phyloP scores from a whole-genome alignment of 2,113 vertebrate genomes.

The Maccullochella peelii region DNA sequence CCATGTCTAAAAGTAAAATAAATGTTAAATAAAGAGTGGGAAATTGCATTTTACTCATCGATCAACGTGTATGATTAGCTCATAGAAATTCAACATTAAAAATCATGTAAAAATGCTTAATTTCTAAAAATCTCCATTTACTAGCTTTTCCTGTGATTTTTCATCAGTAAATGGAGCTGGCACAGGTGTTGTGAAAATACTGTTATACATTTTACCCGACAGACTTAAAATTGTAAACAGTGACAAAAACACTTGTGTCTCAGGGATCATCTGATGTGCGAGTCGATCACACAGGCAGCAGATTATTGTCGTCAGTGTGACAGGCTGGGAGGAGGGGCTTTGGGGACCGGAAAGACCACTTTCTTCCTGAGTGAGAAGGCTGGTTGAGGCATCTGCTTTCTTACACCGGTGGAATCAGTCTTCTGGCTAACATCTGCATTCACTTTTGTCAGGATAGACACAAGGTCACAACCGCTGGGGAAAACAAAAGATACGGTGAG shows the following conservation, averaged over 20 bases:
- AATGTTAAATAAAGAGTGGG: background rate
- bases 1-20: background rate
- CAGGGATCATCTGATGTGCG: background rate
- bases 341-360: slow-evolving; percentile 86
- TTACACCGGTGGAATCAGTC: rapidly evolving
- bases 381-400: slow-evolving; percentile 92
- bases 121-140: no score
- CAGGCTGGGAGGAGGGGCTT: slow-evolving; percentile 23
- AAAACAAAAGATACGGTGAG: slow-evolving; percentile 5
- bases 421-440: slow-evolving; percentile 88
- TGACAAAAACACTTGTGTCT: background rate
- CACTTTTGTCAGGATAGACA: slow-evolving; percentile 91
- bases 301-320: background rate
- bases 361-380: slow-evolving; percentile 86
- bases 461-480: slow-evolving; percentile 85
- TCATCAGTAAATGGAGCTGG: background rate
- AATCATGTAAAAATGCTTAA: background rate
- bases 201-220: background rate
- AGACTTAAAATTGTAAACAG: background rate
- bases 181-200: background rate
- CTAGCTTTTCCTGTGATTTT: background rate
- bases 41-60: background rate
- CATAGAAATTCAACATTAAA: background rate
- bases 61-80: background rate
- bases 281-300: background rate